Percentiles rank a stretch among this genome's conserved stretches.
Conservation (phyloP, 1,140 invertebrate species). For the Saxidomus purpurata region DNA sequence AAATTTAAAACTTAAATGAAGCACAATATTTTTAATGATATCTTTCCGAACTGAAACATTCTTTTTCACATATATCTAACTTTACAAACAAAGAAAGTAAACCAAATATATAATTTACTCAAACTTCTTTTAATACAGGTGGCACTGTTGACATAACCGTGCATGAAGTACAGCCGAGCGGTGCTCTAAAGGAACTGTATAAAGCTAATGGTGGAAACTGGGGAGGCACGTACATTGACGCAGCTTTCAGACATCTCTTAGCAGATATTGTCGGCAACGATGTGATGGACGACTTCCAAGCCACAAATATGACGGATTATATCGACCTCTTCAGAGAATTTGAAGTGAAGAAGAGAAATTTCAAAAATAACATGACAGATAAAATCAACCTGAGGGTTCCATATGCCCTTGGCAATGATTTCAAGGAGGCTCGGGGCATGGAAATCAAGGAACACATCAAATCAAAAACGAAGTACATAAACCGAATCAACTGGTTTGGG, state of each 20-base stretch:
- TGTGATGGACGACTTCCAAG: slow-evolving; percentile 11
- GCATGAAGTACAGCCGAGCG: slow-evolving; percentile 33
- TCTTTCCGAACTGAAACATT: too few relatives aligned
- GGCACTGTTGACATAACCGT: slow-evolving; percentile 59
- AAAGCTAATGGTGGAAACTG: slow-evolving; percentile 56
- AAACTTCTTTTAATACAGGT: too few relatives aligned
- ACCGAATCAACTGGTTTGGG: slow-evolving; percentile 13
- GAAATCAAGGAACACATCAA: slow-evolving; percentile 38
- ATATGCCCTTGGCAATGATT: background rate
- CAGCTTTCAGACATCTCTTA: slow-evolving; percentile 23
- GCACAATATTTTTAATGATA: too few relatives aligned
- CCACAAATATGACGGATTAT: slow-evolving; percentile 10
- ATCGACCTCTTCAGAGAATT: slow-evolving; percentile 54
- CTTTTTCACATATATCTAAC: too few relatives aligned
- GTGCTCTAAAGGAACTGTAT: slow-evolving; percentile 28
- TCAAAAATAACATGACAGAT: background rate
- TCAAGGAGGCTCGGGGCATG: background rate
- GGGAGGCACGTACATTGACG: slow-evolving; percentile 43
- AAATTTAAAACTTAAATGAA: too few relatives aligned
- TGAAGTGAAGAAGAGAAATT: slow-evolving; percentile 56
- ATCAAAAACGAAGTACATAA: background rate
- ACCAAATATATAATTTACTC: too few relatives aligned
- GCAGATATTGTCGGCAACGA: slow-evolving; percentile 19
- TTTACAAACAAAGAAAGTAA: too few relatives aligned
- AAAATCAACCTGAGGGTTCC: slow-evolving; percentile 41